These are phyloP conservation scores for Phallusia fumigata DNA, from an alignment of 23 tunicate genomes.

Conservation along the genomic window DNA sequence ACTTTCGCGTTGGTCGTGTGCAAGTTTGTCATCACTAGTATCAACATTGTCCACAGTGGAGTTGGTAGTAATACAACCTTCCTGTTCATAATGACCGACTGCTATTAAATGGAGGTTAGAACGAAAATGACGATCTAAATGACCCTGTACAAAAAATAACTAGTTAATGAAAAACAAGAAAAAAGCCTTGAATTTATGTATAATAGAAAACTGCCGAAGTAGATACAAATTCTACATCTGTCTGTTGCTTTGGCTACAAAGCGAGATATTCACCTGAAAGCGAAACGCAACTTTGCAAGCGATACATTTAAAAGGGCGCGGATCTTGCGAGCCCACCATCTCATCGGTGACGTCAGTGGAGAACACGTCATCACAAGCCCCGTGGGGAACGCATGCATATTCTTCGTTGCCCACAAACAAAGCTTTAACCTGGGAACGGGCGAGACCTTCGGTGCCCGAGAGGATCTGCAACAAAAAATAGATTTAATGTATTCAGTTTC, in stretches of 20 bases:
- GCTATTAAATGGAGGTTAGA: conserved; percentile 77
- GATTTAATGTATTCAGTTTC: not conserved
- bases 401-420: conserved; percentile 76
- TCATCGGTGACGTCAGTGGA: conserved; percentile 20
- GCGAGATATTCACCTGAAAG: conserved; percentile 63
- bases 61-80: not conserved
- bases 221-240: not conserved
- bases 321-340: conserved; percentile 32
- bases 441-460: conserved; percentile 48
- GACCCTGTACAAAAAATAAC: conserved; percentile 49
- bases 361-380: conserved; percentile 2
- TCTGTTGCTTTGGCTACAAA: not conserved
- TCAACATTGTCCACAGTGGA: not conserved
- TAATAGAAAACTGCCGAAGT: not conserved
- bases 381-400: conserved; percentile 53
- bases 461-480: conserved; percentile 25
- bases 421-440: conserved; percentile 68
- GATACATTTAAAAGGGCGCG: conserved; percentile 87
- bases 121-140: conserved; percentile 89
- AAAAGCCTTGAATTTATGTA: not conserved
- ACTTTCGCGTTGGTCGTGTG: not conserved
- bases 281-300: conserved; percentile 86
- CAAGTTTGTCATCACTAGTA: not conserved
- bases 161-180: not conserved
- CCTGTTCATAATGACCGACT: conserved; percentile 78